Base-by-base conservation (phyloP, 2,888 invertebrate species). In the Aporophyla nigra region DNA sequence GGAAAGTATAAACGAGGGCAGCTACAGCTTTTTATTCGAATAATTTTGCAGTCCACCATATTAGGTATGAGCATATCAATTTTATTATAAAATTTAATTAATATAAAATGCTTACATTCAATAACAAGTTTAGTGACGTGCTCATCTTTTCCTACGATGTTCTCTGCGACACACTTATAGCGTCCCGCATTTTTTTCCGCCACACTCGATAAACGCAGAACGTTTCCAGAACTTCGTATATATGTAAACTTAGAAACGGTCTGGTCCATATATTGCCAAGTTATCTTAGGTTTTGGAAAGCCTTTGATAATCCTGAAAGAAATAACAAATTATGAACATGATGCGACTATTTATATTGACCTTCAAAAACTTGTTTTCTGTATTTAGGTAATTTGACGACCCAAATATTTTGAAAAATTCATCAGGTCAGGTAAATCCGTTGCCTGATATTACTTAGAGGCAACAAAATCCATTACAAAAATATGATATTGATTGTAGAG, bases 241-340 rank as follows among this genome's bases (percentile, higher is more conserved):
- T n/a, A n/a, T 58, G 4, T 16, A 51, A 74, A 71, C n/a, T 71
- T 51, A 43, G 59, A 27, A 40, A 7, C 43, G 1, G 61, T 16
- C 21, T 43, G 21, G 5, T 72, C 43, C 53, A 27, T n/a, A 40
- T 19, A 74, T 72, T 58, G 46, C 74, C 74, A 74, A 43, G 61
- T 53, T n/a, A 74, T 19, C 3, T 53, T 54, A 7, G 83, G 78
- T 40, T n/a, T 61, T 10, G 83, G 83, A 1, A 63, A 54, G 40
- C 83, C 83, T 61, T 63, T 71, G 40, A 59, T 40, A 21, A 69
- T n/a, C 7, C 69, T 69, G 40, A 74, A 74, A 51, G 51, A 5
- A 51, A 14, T 21, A 5, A 9, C 21, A 66, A 14, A 21, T 43
- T 43, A 63, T 24, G 2, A 63, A 46, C 10, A 43, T 63, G n/a